Conservation (phyloP, 2,113 vertebrate genomes). For the Oncorhynchus keta region DNA sequence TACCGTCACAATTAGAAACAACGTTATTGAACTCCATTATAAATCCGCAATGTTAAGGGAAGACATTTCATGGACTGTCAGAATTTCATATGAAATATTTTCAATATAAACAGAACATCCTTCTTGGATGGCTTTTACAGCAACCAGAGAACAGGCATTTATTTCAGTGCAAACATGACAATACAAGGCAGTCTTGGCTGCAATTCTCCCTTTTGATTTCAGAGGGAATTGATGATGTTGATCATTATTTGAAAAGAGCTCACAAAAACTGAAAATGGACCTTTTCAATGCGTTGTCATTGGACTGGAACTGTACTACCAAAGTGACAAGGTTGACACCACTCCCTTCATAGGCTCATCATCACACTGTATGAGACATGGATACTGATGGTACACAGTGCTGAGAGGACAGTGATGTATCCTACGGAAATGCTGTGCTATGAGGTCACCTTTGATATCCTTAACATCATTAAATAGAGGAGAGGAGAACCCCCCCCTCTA, state of each 20-base stretch:
- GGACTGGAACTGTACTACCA: too few species aligned
- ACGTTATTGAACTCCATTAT: slow-evolving; percentile 95
- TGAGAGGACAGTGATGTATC: neutral
- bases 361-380: neutral
- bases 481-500: neutral
- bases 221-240: slow-evolving; percentile 46
- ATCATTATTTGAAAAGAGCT: neutral
- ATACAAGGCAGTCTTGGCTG: slow-evolving; percentile 90
- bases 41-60: slow-evolving; percentile 94
- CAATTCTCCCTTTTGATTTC: slow-evolving; percentile 51
- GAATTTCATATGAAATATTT: slow-evolving; percentile 91
- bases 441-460: neutral
- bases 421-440: neutral
- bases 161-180: slow-evolving; percentile 91
- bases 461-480: neutral
- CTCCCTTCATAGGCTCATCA: neutral
- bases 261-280: neutral
- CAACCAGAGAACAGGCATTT: slow-evolving; percentile 87
- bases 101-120: slow-evolving; percentile 94
- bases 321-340: neutral
- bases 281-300: neutral
- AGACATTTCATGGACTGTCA: slow-evolving; percentile 97
- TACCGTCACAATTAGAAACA: slow-evolving; percentile 93
- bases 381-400: neutral
- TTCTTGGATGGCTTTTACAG: slow-evolving; percentile 87